Percentiles rank a stretch among this genome's conserved stretches.
Evolutionary conservation across 2,113 vertebrate species (phyloP).

Genomic region (Pipa parva): DNA sequence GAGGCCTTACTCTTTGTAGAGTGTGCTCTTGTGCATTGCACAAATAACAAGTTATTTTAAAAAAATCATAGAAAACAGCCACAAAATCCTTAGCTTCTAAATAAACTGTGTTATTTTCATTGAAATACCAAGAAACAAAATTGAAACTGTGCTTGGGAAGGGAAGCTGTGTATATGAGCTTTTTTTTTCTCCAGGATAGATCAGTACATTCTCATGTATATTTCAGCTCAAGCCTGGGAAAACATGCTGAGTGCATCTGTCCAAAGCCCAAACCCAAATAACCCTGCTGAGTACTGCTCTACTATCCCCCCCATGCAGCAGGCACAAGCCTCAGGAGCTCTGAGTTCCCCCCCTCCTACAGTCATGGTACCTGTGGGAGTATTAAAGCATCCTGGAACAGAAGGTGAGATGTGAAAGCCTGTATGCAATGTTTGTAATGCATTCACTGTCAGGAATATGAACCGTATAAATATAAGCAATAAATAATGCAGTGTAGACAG

Average conservation of each 20-base stretch:
- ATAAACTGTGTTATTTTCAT: too few species aligned
- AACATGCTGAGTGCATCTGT: constrained; percentile 74
- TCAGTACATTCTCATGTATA: constrained; percentile 59
- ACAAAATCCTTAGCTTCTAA: too few species aligned
- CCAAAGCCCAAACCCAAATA: constrained; percentile 97
- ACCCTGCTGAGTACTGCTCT: constrained; percentile 98
- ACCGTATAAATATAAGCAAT: too few species aligned
- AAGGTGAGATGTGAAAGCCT: constrained; percentile 65
- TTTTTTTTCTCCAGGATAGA: neutral
- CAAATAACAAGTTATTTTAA: too few species aligned
- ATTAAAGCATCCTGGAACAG: constrained; percentile 86
- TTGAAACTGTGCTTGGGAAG: too few species aligned
- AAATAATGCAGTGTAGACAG: neutral
- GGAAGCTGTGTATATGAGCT: neutral
- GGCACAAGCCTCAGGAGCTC: constrained; percentile 91
- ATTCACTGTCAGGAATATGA: neutral
- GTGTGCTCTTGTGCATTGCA: too few species aligned
- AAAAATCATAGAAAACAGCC: too few species aligned
- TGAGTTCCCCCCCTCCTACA: constrained; percentile 93
- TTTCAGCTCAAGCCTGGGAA: constrained; percentile 85
- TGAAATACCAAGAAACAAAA: too few species aligned
- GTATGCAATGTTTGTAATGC: neutral
- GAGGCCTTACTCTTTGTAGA: too few species aligned
- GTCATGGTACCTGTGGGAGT: constrained; percentile 98
- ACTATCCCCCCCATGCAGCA: constrained; percentile 97